These are phyloP conservation scores for Mesoclemmys tuberculata DNA, from an alignment of 2,113 vertebrate genomes.

Conservation along the genomic window DNA sequence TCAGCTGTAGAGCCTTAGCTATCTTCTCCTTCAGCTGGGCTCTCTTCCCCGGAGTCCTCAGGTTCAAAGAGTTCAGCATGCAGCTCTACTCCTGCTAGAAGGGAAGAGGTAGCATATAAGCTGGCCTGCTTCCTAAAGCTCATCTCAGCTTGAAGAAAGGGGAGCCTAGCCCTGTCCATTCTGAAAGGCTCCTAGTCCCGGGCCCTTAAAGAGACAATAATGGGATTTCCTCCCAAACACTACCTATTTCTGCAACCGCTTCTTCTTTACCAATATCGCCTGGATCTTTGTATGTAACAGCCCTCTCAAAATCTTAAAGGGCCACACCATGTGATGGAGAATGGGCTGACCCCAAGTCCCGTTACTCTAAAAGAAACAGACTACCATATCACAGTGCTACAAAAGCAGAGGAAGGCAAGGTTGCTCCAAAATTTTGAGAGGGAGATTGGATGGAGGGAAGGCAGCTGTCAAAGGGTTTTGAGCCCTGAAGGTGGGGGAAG, in stretches of 20 bases:
- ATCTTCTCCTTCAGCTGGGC: neutral
- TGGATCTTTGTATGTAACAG: neutral
- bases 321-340: neutral
- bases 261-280: neutral
- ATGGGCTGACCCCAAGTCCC: neutral
- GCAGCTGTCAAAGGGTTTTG: neutral
- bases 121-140: neutral
- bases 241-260: neutral
- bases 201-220: neutral
- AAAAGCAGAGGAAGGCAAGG: neutral
- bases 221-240: neutral
- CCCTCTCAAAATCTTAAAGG: neutral
- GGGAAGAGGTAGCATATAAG: no score
- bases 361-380: neutral
- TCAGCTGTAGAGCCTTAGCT: neutral
- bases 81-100: neutral
- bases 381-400: neutral
- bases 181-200: neutral
- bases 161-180: neutral
- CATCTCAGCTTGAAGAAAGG: neutral
- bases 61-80: neutral
- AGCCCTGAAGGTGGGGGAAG: neutral
- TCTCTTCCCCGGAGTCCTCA: neutral
- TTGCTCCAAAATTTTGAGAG: neutral
- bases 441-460: neutral